These are phyloP conservation scores for Equus quagga DNA, from an alignment of 2,113 vertebrate species.

Conservation along the genomic window DNA sequence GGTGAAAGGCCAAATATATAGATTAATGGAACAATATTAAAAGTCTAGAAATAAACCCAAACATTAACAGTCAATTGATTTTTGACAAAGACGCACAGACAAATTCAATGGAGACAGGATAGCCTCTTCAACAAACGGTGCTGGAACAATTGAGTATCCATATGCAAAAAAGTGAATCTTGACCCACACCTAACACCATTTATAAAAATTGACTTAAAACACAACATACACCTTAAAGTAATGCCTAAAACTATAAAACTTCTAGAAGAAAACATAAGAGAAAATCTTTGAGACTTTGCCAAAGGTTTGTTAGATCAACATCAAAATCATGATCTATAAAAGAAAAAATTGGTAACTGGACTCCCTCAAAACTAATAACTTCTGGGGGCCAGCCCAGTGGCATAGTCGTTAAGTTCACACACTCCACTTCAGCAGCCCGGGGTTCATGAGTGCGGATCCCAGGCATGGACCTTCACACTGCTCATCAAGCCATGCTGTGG, in stretches of 20 bases:
- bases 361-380: not conserved
- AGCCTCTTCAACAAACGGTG: too few species aligned
- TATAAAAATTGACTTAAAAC: not conserved
- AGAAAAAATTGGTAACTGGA: not conserved
- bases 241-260: too few species aligned
- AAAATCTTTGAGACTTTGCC: too few species aligned
- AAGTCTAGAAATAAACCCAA: not conserved
- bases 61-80: too few species aligned
- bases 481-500: too few species aligned
- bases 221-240: not conserved
- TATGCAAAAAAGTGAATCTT: not conserved
- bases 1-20: not conserved
- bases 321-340: not conserved
- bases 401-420: too few species aligned
- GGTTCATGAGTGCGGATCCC: too few species aligned
- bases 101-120: too few species aligned
- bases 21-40: not conserved
- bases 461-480: too few species aligned
- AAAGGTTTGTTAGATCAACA: not conserved
- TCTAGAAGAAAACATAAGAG: too few species aligned
- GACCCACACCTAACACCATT: not conserved
- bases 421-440: too few species aligned
- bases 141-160: not conserved
- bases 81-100: too few species aligned
- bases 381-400: not conserved